These are phyloP conservation scores for Thymelicus sylvestris DNA, from an alignment of 2,888 invertebrate species.

Conservation along the genomic window DNA sequence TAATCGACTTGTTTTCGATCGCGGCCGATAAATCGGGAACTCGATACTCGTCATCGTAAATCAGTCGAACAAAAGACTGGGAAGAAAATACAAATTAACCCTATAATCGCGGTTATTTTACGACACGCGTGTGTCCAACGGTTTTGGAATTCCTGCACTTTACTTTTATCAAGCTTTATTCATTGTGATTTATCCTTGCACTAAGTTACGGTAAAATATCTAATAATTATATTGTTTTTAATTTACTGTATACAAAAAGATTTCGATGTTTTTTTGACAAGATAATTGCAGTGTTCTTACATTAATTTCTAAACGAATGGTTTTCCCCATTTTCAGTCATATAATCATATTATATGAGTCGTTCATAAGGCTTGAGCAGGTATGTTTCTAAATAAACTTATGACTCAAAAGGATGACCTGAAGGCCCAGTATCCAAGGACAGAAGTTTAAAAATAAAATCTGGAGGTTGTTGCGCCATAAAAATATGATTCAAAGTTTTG, in stretches of 20 bases:
- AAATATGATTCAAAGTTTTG: not conserved
- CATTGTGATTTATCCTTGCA: too few species aligned
- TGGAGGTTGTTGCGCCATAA: not conserved
- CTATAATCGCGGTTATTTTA: slow-evolving; percentile 64
- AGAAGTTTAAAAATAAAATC: not conserved
- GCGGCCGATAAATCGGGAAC: slow-evolving; percentile 60
- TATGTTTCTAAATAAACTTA: not conserved
- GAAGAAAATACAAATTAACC: slow-evolving; percentile 80
- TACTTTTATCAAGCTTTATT: not conserved
- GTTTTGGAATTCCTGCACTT: slow-evolving; percentile 9
- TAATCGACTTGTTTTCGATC: slow-evolving; percentile 56
- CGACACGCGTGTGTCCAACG: slow-evolving; percentile 17
- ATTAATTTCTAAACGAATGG: too few species aligned
- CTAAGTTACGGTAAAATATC: not conserved
- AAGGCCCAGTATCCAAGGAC: not conserved
- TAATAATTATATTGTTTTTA: too few species aligned
- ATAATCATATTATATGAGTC: too few species aligned
- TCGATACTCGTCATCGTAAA: slow-evolving; percentile 71
- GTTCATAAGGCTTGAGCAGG: too few species aligned
- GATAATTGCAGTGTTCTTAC: too few species aligned
- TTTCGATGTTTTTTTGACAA: too few species aligned
- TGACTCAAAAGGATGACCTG: not conserved
- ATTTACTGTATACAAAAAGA: too few species aligned
- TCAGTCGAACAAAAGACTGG: slow-evolving; percentile 80
- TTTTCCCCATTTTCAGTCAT: too few species aligned